phyloP scores from a whole-genome alignment of 2,888 invertebrate genomes.

The Tinea trinotella region DNA sequence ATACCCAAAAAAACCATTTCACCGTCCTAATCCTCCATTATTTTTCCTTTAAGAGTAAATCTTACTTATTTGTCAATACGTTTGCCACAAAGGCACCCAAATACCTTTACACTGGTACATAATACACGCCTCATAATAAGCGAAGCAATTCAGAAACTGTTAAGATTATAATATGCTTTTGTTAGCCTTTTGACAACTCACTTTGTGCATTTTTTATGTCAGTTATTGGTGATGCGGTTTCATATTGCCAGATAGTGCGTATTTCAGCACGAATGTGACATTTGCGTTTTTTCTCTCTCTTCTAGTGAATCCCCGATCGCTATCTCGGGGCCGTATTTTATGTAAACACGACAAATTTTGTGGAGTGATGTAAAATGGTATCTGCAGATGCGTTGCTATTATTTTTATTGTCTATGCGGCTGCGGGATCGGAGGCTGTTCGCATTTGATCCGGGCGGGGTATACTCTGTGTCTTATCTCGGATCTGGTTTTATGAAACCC shows the following conservation, averaged over 20 bases:
- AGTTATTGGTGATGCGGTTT: slow-evolving; percentile 36
- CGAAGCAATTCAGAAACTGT: slow-evolving; percentile 65
- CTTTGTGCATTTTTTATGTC: slow-evolving; percentile 41
- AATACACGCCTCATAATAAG: slow-evolving; percentile 70
- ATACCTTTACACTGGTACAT: slow-evolving; percentile 66
- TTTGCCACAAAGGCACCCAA: slow-evolving; percentile 68
- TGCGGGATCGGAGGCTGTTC: slow-evolving; percentile 48
- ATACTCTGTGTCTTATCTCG: slow-evolving; percentile 70
- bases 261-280: slow-evolving; percentile 44
- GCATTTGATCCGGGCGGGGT: slow-evolving; percentile 67
- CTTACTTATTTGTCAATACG: slow-evolving; percentile 71
- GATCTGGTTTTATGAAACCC: slow-evolving; percentile 73
- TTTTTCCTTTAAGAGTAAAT: slow-evolving; percentile 61
- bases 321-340: slow-evolving; percentile 61
- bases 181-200: slow-evolving; percentile 60
- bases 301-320: slow-evolving; percentile 58
- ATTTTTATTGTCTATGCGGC: slow-evolving; percentile 60
- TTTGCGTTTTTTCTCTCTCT: slow-evolving; percentile 38
- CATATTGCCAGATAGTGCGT: slow-evolving; percentile 40
- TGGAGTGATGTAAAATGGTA: slow-evolving; percentile 47
- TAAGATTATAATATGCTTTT: slow-evolving; percentile 69
- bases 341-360: slow-evolving; percentile 69
- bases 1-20: slow-evolving; percentile 37
- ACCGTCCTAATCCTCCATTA: slow-evolving; percentile 63
- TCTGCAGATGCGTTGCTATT: slow-evolving; percentile 67